phyloP scores from a whole-genome alignment of 2,113 vertebrate species.

The Mungos mungo region DNA sequence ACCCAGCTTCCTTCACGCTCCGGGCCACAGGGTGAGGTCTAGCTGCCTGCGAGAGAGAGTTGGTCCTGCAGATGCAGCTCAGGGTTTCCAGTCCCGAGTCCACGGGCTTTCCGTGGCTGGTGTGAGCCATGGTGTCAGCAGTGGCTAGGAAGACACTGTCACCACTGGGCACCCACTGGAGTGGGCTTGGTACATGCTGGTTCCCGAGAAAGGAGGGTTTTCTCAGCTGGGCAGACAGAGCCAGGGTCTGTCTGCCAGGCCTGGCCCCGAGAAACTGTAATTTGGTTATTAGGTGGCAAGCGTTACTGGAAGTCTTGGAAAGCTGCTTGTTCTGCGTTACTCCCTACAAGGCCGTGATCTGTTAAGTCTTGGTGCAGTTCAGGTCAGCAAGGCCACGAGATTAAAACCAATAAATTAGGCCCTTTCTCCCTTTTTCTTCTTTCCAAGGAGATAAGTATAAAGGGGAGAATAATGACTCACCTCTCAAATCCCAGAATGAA shows the following conservation, averaged over 20 bases:
- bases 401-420: neutral
- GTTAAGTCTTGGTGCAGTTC: neutral
- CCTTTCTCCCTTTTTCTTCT: neutral
- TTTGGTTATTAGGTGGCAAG: neutral
- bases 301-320: neutral
- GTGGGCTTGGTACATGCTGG: neutral
- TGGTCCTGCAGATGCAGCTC: neutral
- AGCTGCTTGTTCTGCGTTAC: neutral
- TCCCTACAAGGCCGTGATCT: neutral
- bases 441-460: neutral
- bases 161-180: neutral
- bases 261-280: neutral
- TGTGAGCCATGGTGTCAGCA: neutral
- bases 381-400: neutral
- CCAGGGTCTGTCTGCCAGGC: neutral
- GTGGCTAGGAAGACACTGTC: neutral
- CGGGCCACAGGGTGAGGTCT: neutral
- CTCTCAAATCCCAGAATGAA: neutral
- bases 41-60: neutral
- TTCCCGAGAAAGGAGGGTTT: neutral
- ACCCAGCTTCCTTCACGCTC: neutral
- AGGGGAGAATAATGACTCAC: conserved; percentile 15
- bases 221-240: neutral
- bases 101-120: neutral
- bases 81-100: neutral